These are phyloP conservation scores for Anneissia japonica DNA, from an alignment of 35 echinoderm and acorn worm species.

Conservation along the genomic window DNA sequence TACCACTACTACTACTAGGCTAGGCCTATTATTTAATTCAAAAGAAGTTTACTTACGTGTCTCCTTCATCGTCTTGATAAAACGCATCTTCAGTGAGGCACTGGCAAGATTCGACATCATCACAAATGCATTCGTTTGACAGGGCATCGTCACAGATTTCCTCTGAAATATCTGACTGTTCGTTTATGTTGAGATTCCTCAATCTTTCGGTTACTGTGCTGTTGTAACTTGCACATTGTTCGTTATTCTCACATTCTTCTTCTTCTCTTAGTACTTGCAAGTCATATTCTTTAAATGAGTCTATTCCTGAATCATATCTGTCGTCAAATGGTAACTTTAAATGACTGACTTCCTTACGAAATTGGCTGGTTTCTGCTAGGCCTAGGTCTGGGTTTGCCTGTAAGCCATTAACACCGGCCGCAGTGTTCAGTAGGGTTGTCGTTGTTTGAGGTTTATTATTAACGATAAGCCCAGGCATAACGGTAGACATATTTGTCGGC, in stretches of 20 bases:
- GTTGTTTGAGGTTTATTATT: neutral
- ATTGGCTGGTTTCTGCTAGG: neutral
- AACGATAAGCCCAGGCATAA: neutral
- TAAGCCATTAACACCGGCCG: too few species aligned
- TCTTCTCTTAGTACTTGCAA: neutral
- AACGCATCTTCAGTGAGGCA: neutral
- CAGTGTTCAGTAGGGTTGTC: too few species aligned
- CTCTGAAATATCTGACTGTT: too few species aligned
- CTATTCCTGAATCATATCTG: neutral
- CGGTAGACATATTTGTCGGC: neutral
- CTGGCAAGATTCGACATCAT: neutral
- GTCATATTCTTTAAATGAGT: neutral
- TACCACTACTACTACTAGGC: too few species aligned
- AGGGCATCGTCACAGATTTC: too few species aligned
- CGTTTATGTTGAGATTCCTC: neutral
- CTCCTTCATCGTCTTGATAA: neutral
- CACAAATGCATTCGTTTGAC: too few species aligned
- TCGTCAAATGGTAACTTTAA: neutral
- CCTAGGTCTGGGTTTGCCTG: neutral
- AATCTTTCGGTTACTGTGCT: neutral
- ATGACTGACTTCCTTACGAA: neutral
- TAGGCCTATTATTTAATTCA: too few species aligned
- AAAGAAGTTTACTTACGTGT: neutral
- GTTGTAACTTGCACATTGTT: neutral
- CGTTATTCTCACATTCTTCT: neutral